These are phyloP conservation scores for Lathamus discolor DNA, from an alignment of 2,113 vertebrate species.

Conservation along the genomic window DNA sequence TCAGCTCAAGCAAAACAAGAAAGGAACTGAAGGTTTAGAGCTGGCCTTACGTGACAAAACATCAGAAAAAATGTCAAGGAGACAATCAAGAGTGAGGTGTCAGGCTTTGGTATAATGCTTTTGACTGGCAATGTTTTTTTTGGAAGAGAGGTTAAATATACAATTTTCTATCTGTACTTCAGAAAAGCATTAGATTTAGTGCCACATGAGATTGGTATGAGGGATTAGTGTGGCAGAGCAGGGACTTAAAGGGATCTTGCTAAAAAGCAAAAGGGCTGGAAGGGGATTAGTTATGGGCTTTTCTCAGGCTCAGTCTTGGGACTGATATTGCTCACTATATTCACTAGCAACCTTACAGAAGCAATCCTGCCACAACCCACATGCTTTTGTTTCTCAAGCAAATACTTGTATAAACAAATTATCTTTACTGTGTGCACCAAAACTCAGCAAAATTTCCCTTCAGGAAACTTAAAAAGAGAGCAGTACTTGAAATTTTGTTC, in stretches of 20 bases:
- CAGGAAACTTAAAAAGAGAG: neutral
- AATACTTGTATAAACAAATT: neutral
- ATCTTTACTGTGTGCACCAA: neutral
- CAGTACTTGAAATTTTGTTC: neutral
- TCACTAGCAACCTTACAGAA: neutral
- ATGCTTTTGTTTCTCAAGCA: neutral
- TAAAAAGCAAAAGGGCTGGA: neutral
- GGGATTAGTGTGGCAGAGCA: neutral
- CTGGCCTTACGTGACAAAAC: neutral
- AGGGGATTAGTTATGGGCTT: neutral
- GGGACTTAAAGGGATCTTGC: neutral
- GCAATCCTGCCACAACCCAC: neutral
- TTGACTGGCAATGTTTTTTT: neutral
- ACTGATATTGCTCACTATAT: neutral
- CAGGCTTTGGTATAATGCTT: neutral
- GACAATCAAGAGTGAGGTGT: neutral
- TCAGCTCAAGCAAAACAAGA: neutral
- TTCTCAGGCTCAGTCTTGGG: neutral
- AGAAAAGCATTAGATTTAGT: neutral
- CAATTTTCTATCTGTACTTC: neutral
- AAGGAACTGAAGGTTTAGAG: neutral
- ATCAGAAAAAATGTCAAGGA: neutral
- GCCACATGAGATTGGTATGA: neutral
- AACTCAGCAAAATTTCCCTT: neutral
- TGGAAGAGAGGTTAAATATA: neutral